Base-by-base conservation (phyloP, 2,797 vertebrate species). In the Emys orbicularis region DNA sequence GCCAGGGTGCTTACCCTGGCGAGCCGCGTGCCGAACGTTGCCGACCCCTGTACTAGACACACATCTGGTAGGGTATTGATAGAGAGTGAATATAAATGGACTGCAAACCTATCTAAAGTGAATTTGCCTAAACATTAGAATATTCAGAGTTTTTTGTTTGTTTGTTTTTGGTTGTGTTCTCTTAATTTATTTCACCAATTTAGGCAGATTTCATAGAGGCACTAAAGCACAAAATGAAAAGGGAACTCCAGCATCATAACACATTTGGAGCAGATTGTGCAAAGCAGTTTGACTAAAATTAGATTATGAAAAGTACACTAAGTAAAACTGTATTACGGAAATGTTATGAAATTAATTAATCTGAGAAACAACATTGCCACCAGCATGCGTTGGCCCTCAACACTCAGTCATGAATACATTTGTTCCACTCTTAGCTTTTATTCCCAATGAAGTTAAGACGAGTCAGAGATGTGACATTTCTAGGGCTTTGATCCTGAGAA, bases 261-360 rank as follows among this genome's bases (percentile, higher is more conserved):
- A 97, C 92, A 95, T 97, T 97, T 97, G 94, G 96, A 97, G 92
- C 93, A 97, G 95, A 97, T 96, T 98, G 94, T 90, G 97, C 90
- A 98, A 97, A 97, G 95, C 92, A 97, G 97, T 97, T 98, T 92
- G 84, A 97, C 89, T 91, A 97, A 97, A 98, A 97, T 98, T 97
- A 96, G 96, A 98, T 97, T 97, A 96, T 90, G 89, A 96, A 96
- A 96, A 97, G 95, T 94, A 97, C 88, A 92, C 95, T 92, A 93
- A 96, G 94, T 95, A 95, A 83, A 92, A 96, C 93, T 97, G 83
- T 95, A 95, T 96, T 96, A 94, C 93, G 87, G 91, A 97, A 97
- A 97, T 41, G 96, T 95, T 97, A 79, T 95, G 93, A 96, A 97
- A 97, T 97, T 98, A 97, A 95, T 98, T 97, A 96, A 96, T 95